Base-by-base conservation (phyloP, 1,140 invertebrate species). In the Prorops nasuta region DNA sequence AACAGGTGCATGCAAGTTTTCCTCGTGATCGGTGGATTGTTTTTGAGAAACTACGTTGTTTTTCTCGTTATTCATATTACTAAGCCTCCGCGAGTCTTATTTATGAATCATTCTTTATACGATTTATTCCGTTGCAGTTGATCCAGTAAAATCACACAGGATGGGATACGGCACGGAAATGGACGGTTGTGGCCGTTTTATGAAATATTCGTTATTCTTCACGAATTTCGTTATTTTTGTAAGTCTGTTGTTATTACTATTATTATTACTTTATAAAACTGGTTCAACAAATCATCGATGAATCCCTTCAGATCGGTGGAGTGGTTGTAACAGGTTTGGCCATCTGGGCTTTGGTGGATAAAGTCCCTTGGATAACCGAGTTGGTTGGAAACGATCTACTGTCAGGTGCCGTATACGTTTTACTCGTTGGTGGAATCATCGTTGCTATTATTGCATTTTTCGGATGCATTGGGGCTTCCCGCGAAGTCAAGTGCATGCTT, bases 401-500 rank as follows among this genome's bases (percentile, higher is more conserved):
- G 71, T 84, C 86, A 31, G 90, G 89, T 7, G 86, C 90, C 1
- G 84, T 91, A 20, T 91, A 88, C 54, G 88, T 94, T 48, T 76
- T 94, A 18, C 83, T 94, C 16, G 85, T 83, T 2, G 90, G 88
- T 35, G 92, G 91, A 8, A 81, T 86, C 12, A 74, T 89, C 17
- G 85, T 91, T 21, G 81, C 86, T 52, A 61, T 94, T 28, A 84
- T 94, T 18, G 87, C 91, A 3, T 87, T 92, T 66, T 82, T 95
- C 49, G 92, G 92, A 20, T 94, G 91, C 70, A 79, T 91, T 39
- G 92, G 92, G 14, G 90, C 92, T 3, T 83, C 88, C 12, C 90
- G 87, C 56, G 92, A 94, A 81, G 85, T 94, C 45, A 91, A 92
- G 72, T 95, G 91, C 70, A 86, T 94, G 83, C 80, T 94, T 6